These are phyloP conservation scores for Otolemur crassicaudatus DNA, from an alignment of 2,797 vertebrate genomes.

Conservation along the genomic window DNA sequence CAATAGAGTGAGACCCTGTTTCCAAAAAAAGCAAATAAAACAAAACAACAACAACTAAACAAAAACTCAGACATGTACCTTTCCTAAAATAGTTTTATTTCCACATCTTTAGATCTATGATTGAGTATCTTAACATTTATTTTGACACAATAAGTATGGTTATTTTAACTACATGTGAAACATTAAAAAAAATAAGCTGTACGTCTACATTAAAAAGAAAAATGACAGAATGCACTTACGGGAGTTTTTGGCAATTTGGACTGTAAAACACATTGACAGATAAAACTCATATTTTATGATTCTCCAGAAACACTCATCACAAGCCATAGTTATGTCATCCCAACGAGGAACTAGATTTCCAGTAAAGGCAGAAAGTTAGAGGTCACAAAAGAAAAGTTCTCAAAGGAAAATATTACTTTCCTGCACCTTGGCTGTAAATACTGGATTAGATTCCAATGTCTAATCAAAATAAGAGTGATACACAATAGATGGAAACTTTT, in stretches of 20 bases:
- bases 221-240: neutral
- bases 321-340: neutral
- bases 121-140: conserved; percentile 16
- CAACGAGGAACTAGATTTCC: neutral
- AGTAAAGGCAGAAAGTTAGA: neutral
- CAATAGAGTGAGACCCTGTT: neutral
- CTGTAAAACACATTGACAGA: neutral
- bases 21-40: neutral
- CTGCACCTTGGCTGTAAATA: neutral
- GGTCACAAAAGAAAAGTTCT: neutral
- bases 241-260: neutral
- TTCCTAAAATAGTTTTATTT: conserved; percentile 30
- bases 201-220: conserved; percentile 34
- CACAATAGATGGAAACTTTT: neutral
- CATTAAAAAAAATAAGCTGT: neutral
- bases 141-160: conserved; percentile 35
- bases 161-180: conserved; percentile 48
- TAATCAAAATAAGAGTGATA: neutral
- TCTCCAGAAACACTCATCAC: neutral
- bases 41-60: neutral
- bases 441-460: neutral
- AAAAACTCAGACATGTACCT: neutral
- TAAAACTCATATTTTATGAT: neutral
- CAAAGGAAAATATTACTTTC: neutral
- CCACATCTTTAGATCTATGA: conserved; percentile 19